A percentile compares a stretch with the other conserved stretches of the same genome.
Conservation (phyloP, 1,140 invertebrate genomes). For the Amphibalanus amphitrite region DNA sequence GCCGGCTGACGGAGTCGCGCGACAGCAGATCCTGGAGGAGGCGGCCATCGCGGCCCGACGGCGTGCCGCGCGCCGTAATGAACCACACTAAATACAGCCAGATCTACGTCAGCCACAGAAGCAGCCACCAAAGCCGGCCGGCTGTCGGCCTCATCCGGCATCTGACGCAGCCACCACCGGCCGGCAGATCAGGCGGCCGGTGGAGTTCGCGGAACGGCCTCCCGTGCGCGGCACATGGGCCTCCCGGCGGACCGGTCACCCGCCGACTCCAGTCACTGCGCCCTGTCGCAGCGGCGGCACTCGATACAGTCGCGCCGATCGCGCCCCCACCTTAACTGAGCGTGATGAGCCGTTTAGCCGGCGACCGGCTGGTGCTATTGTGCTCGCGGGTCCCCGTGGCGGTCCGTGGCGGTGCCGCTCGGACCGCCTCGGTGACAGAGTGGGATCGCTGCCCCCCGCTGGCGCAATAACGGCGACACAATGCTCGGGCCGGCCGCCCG, state of each 20-base stretch:
- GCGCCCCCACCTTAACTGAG: no score
- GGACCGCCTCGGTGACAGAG: neutral
- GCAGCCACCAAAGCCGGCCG: neutral
- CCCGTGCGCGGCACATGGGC: no score
- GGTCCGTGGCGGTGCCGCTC: no score
- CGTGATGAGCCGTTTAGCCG: neutral
- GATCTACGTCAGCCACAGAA: neutral
- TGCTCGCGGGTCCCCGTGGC: neutral
- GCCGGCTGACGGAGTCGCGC: neutral
- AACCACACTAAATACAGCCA: neutral
- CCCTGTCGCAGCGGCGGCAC: no score
- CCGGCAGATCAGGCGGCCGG: no score
- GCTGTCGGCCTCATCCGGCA: neutral
- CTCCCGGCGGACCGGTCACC: no score
- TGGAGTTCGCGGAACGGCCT: no score
- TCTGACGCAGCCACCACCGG: neutral
- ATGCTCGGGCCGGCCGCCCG: neutral
- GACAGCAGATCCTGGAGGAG: neutral
- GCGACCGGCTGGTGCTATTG: no score
- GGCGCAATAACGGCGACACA: neutral
- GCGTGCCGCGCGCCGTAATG: neutral
- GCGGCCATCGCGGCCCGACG: neutral
- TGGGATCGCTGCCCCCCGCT: neutral
- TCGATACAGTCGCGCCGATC: no score
- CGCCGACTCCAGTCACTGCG: no score